Evolutionary conservation across 2,888 invertebrate species (phyloP).

Genomic region (Sinelater perroti): DNA sequence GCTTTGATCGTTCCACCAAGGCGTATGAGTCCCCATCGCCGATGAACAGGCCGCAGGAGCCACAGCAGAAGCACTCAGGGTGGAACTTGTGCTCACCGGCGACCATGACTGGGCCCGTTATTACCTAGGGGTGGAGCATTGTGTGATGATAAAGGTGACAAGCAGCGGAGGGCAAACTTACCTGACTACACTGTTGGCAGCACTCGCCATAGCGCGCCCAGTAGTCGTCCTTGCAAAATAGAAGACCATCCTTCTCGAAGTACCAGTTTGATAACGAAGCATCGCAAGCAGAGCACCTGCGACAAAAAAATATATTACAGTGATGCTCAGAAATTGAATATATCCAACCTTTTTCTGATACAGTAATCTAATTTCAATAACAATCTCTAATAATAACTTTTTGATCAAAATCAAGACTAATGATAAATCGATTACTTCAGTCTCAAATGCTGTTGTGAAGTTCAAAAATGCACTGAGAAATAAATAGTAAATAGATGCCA

Average conservation of each 20-base stretch:
- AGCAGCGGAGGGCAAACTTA: no score
- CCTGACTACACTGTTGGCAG: conserved; percentile 88
- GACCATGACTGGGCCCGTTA: conserved; percentile 92
- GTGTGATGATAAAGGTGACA: no score
- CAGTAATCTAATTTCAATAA: no score
- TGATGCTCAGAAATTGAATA: no score
- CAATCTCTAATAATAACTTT: no score
- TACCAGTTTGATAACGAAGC: conserved; percentile 88
- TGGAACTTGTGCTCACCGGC: conserved; percentile 96
- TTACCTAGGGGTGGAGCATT: conserved; percentile 64
- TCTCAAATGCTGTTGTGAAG: no score
- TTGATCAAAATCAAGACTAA: no score
- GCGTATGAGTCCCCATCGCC: conserved; percentile 94
- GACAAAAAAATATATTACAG: no score
- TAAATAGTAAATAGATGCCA: no score
- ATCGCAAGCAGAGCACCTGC: conserved; percentile 91
- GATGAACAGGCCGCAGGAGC: conserved; percentile 81
- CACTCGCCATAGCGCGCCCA: conserved; percentile 88
- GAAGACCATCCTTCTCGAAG: conserved; percentile 88
- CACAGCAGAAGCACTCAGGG: conserved; percentile 94
- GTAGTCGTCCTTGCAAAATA: conserved; percentile 90
- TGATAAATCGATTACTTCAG: no score
- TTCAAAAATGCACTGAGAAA: no score
- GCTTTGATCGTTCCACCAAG: conserved; percentile 85
- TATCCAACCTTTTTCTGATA: no score